A percentile compares a stretch with the other conserved stretches of the same genome.
These are phyloP conservation scores for Umimayanthus chanpuru DNA, from an alignment of 92 coral and sea anemone genomes.

Conservation along the genomic window DNA sequence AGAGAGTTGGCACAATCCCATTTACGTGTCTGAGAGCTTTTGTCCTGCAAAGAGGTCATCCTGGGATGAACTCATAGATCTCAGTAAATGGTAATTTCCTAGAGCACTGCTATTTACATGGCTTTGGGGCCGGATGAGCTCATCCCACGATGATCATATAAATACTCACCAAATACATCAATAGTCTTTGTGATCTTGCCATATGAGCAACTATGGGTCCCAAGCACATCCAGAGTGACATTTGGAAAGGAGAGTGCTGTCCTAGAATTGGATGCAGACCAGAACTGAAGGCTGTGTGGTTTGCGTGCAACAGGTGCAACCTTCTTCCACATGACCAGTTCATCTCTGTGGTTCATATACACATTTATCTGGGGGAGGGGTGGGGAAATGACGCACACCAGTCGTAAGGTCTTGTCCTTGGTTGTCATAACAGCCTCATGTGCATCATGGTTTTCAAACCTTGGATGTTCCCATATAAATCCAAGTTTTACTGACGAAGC, in stretches of 20 bases:
- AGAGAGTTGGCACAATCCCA: too few relatives aligned
- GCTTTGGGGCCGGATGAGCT: too few relatives aligned
- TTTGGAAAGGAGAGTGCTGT: conserved; percentile 74
- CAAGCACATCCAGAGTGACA: conserved; percentile 71
- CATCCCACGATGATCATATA: too few relatives aligned
- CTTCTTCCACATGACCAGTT: conserved; percentile 77
- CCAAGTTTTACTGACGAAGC: conserved; percentile 80
- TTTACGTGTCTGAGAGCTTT: too few relatives aligned
- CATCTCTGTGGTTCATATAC: conserved; percentile 61
- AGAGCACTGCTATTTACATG: too few relatives aligned
- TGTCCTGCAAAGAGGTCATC: too few relatives aligned
- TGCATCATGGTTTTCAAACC: conserved; percentile 64
- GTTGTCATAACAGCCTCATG: conserved; percentile 58
- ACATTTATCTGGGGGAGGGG: conserved; percentile 68
- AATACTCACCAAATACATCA: conserved; percentile 76
- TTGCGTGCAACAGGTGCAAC: conserved; percentile 53
- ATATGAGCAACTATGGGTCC: conserved; percentile 78
- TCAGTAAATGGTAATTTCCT: too few relatives aligned
- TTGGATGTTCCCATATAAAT: conserved; percentile 74
- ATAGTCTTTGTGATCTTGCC: conserved; percentile 67
- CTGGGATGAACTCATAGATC: too few relatives aligned
- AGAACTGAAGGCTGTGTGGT: conserved; percentile 60
- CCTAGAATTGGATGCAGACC: conserved; percentile 70
- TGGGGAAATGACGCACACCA: conserved; percentile 82
- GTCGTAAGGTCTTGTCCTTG: conserved; percentile 55